phyloP scores from a whole-genome alignment of 2,113 vertebrate genomes.

The Triplophysa tibetana region DNA sequence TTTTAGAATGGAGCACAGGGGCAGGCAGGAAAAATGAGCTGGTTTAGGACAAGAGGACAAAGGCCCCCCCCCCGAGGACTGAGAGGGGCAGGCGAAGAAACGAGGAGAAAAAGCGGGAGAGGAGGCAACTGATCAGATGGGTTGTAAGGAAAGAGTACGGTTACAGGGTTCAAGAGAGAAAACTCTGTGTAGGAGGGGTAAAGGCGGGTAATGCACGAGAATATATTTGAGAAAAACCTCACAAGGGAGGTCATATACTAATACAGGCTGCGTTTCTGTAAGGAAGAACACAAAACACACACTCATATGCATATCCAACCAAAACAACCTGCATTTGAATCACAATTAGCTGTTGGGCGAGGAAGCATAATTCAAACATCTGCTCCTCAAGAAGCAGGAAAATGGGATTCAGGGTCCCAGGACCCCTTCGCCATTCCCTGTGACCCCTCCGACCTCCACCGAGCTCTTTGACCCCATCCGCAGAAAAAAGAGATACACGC shows the following conservation, averaged over 20 bases:
- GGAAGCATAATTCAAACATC: constrained; percentile 46
- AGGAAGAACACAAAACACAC: background rate
- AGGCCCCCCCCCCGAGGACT: constrained; percentile 50
- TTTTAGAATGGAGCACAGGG: constrained; percentile 52
- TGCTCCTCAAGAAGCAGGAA: constrained; percentile 47
- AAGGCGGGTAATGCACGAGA: constrained; percentile 23
- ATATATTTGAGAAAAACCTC: constrained; percentile 13
- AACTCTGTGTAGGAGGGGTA: constrained; percentile 12
- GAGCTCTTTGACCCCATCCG: constrained; percentile 48
- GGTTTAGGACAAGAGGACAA: constrained; percentile 58
- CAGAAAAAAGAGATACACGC: constrained; percentile 39
- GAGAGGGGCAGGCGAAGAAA: constrained; percentile 46
- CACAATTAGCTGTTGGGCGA: constrained; percentile 17
- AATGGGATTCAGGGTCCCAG: constrained; percentile 49
- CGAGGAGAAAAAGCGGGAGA: constrained; percentile 23
- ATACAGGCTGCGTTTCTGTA: background rate
- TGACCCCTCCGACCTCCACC: constrained; percentile 40
- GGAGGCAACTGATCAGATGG: constrained; percentile 4
- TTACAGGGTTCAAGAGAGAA: constrained; percentile 20
- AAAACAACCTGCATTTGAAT: constrained; percentile 27
- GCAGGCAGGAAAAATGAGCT: constrained; percentile 57
- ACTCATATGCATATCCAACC: background rate
- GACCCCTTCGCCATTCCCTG: constrained; percentile 49
- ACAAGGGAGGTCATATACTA: background rate
- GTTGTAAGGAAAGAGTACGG: constrained; percentile 4